A percentile compares a stretch with the other conserved stretches of the same genome.
phyloP scores from a whole-genome alignment of 2,113 vertebrate genomes.

The Columba janthina region DNA sequence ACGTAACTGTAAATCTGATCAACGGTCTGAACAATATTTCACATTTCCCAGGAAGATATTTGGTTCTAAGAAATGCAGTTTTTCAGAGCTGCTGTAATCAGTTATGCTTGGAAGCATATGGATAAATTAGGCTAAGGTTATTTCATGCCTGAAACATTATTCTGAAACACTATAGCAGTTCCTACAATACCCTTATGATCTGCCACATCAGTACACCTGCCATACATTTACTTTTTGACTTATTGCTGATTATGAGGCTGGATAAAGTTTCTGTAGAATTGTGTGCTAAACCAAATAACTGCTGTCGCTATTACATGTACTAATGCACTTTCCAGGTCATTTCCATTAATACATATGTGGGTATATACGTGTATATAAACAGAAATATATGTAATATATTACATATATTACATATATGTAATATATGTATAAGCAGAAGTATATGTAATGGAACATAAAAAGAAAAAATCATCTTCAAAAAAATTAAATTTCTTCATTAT shows the following conservation, averaged over 20 bases:
- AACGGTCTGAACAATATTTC: not conserved
- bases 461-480: not conserved
- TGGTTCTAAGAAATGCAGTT: not conserved
- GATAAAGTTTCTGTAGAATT: not conserved
- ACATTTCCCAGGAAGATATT: not conserved
- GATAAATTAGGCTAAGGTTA: not conserved
- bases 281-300: not conserved
- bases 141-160: conserved; percentile 6
- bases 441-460: not conserved
- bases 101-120: not conserved
- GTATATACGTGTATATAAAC: not conserved
- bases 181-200: not conserved
- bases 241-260: not conserved
- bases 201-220: not conserved
- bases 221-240: not conserved
- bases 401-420: too few species aligned
- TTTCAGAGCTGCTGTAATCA: not conserved
- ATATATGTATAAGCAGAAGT: not conserved
- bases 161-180: not conserved
- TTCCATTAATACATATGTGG: not conserved
- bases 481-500: not conserved
- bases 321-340: not conserved
- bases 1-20: not conserved
- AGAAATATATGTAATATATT: not conserved
- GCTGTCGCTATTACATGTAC: not conserved